These are phyloP conservation scores for Enteromius fasciolatus DNA, from an alignment of 2,797 vertebrate genomes.

Conservation along the genomic window DNA sequence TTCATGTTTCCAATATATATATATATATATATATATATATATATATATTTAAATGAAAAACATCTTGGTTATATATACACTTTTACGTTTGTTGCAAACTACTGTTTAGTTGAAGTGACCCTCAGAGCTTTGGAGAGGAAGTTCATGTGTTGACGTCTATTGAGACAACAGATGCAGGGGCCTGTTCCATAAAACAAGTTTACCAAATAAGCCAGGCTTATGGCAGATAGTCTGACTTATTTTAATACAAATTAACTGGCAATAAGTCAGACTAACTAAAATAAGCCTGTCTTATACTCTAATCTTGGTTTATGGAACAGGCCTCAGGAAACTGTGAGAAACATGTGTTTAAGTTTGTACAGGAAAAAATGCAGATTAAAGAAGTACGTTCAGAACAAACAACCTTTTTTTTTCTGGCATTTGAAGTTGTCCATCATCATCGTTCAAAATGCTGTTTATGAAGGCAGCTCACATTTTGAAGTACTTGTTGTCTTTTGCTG, in stretches of 20 bases:
- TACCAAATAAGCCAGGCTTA: too few relatives aligned
- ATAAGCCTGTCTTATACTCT: too few relatives aligned
- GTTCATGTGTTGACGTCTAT: neutral
- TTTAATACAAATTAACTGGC: too few relatives aligned
- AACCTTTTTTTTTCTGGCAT: too few relatives aligned
- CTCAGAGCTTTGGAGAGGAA: neutral
- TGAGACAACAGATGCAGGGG: neutral
- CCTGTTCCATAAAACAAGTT: too few relatives aligned
- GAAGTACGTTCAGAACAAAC: neutral
- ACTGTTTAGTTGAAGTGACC: neutral
- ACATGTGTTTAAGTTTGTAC: neutral
- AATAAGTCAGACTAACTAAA: too few relatives aligned
- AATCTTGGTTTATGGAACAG: too few relatives aligned
- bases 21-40: too few relatives aligned
- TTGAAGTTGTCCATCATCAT: neutral
- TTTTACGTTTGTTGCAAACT: neutral
- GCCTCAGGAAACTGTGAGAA: too few relatives aligned
- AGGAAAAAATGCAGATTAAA: neutral
- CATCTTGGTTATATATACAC: neutral
- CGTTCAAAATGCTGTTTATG: neutral
- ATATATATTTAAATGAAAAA: too few relatives aligned
- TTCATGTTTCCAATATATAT: too few relatives aligned
- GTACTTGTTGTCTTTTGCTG: neutral
- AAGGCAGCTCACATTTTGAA: neutral
- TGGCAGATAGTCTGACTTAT: too few relatives aligned